phyloP scores from a whole-genome alignment of 2,113 vertebrate species.

The Oxyura jamaicensis region DNA sequence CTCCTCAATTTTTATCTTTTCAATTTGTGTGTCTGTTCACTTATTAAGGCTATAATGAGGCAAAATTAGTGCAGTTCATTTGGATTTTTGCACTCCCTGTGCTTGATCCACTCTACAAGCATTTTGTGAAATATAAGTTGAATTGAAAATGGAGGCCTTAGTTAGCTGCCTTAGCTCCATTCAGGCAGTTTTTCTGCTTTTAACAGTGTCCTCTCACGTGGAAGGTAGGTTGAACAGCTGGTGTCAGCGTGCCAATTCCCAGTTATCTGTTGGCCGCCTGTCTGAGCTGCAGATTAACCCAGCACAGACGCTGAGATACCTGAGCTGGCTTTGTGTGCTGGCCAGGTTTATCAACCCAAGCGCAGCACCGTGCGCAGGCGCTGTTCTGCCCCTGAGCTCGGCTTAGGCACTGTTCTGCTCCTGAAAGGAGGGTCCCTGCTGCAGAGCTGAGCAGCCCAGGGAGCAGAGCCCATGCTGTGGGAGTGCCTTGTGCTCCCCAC shows the following conservation, averaged over 20 bases:
- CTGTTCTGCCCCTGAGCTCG: fast-evolving
- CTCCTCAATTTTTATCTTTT: not conserved
- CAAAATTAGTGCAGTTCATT: not conserved
- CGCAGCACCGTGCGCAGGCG: fast-evolving
- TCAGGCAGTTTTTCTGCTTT: fast-evolving
- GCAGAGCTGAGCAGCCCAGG: not conserved
- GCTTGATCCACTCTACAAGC: not conserved
- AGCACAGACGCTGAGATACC: fast-evolving
- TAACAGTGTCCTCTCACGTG: fast-evolving
- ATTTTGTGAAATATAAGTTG: not conserved
- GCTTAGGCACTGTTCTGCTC: fast-evolving
- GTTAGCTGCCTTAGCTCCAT: not conserved
- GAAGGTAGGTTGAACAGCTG: not conserved
- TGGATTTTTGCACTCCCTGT: not conserved
- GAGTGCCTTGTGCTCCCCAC: too few species aligned
- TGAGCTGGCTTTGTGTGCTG: not conserved
- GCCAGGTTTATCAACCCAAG: not conserved
- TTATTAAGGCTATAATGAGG: not conserved
- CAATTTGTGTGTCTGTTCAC: not conserved
- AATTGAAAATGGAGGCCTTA: not conserved
- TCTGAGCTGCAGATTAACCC: not conserved
- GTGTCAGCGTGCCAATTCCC: not conserved
- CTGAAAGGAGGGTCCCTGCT: fast-evolving
- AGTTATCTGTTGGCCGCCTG: not conserved
- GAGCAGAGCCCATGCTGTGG: not conserved